Evolutionary conservation across 2,113 vertebrate species (phyloP).

Genomic region (Cavia porcellus): DNA sequence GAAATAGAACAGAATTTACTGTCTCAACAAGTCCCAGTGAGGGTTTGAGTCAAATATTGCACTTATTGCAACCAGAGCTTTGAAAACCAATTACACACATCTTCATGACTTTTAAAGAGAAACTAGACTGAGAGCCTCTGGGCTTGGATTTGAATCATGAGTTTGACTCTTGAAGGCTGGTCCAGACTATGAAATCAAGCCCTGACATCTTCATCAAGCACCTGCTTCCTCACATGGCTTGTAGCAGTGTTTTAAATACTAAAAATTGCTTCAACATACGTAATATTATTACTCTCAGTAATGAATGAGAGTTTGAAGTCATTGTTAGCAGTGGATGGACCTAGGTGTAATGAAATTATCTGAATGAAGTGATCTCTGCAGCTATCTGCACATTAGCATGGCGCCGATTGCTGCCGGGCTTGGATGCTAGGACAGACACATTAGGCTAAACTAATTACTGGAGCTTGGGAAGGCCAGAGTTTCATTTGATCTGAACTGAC

Average conservation of each 20-base stretch:
- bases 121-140: background rate
- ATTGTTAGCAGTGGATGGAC: background rate
- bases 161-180: background rate
- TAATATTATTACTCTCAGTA: background rate
- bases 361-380: conserved; percentile 1
- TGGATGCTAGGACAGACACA: conserved; percentile 58
- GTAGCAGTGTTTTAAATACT: background rate
- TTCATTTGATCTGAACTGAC: background rate
- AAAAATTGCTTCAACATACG: background rate
- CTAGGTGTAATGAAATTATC: conserved; percentile 10
- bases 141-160: background rate
- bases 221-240: background rate
- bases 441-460: conserved; percentile 60
- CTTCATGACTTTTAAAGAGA: background rate
- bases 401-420: background rate
- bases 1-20: background rate
- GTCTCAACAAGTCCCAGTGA: background rate
- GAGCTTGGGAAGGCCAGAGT: background rate
- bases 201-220: background rate
- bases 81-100: background rate
- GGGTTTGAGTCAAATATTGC: background rate
- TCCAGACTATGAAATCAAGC: background rate
- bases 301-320: background rate
- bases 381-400: conserved; percentile 51
- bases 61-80: background rate